These are phyloP conservation scores for Manis pentadactyla DNA, from an alignment of 2,797 vertebrate species.

Conservation along the genomic window DNA sequence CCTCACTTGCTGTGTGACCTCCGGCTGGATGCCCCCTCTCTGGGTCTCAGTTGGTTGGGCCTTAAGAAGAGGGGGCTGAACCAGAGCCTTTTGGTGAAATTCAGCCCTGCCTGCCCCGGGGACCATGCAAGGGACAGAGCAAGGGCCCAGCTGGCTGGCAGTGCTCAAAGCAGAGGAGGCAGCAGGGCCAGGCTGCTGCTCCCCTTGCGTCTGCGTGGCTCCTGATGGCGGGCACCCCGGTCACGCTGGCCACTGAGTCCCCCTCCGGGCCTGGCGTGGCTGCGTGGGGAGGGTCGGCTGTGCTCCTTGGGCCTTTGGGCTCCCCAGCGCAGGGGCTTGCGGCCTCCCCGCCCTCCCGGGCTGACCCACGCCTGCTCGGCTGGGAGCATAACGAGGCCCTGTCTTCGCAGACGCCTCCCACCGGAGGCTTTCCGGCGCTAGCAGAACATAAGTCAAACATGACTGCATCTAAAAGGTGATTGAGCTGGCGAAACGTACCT, in stretches of 20 bases:
- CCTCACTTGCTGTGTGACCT: neutral
- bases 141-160: neutral
- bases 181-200: neutral
- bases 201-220: rapidly evolving
- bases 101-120: neutral
- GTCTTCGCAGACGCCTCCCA: constrained; percentile 47
- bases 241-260: neutral
- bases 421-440: constrained; percentile 62
- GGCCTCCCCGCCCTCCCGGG: neutral
- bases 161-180: neutral
- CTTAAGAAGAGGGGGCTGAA: neutral
- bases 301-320: neutral
- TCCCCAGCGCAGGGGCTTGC: rapidly evolving
- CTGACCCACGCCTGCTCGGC: neutral
- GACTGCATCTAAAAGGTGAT: constrained; percentile 19
- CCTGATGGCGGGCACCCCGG: rapidly evolving
- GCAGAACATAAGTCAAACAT: constrained; percentile 15
- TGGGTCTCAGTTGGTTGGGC: neutral
- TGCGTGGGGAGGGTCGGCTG: neutral
- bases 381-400: constrained; percentile 8
- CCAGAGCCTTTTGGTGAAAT: too few species aligned
- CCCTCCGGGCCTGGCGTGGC: neutral
- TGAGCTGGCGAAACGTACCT: constrained; percentile 26
- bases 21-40: neutral
- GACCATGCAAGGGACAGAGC: neutral